Percentiles rank a stretch among this genome's conserved stretches.
Conservation (phyloP, 2,113 vertebrate genomes). For the Tor tambroides region DNA sequence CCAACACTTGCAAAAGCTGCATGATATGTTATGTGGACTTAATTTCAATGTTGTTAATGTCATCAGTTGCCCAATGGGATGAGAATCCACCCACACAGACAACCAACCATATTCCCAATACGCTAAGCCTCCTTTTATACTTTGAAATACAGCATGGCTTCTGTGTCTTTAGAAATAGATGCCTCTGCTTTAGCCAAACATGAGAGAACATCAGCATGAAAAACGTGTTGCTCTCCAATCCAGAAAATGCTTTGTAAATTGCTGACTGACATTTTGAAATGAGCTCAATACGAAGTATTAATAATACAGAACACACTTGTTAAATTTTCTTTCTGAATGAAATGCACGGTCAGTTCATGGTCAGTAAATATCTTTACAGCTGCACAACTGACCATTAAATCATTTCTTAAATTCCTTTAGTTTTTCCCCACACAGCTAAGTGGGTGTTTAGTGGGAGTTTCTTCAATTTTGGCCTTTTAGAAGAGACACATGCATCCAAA, state of each 20-base stretch:
- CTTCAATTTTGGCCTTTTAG: not conserved
- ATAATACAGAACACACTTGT: not conserved
- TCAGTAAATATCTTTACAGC: not conserved
- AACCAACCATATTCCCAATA: constrained; percentile 27
- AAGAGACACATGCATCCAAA: not conserved
- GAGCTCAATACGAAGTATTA: not conserved
- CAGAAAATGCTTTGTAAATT: constrained; percentile 14
- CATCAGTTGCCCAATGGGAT: constrained; percentile 37
- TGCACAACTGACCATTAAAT: not conserved
- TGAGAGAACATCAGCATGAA: constrained; percentile 32
- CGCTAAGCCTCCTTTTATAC: constrained; percentile 37
- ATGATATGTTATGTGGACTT: constrained; percentile 3
- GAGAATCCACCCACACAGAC: constrained; percentile 30
- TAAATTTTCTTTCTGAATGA: not conserved
- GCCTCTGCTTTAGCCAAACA: constrained; percentile 25
- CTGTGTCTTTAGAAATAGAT: constrained; percentile 37
- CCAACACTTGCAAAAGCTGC: not conserved
- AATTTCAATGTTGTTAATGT: constrained; percentile 29
- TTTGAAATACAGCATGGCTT: constrained; percentile 18
- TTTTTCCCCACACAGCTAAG: not conserved
- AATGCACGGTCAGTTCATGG: not conserved
- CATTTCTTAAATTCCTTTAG: not conserved
- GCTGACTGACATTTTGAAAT: not conserved
- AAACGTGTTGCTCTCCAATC: constrained; percentile 6
- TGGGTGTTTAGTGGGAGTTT: constrained; percentile 9